These are phyloP conservation scores for Zygaena filipendulae DNA, from an alignment of 2,888 invertebrate species.

Conservation along the genomic window DNA sequence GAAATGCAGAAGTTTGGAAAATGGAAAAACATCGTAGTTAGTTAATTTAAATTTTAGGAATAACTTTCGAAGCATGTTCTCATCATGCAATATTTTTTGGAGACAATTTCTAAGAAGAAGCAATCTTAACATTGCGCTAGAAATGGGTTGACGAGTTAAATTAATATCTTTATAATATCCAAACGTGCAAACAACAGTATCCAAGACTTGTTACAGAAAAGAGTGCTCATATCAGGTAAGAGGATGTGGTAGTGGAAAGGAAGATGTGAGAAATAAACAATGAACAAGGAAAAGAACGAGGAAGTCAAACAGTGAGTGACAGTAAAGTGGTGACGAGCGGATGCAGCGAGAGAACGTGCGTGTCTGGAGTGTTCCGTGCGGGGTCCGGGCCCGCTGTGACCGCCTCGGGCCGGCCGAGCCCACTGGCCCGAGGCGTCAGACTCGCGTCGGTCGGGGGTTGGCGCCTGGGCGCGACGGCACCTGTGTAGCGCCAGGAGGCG, in stretches of 20 bases:
- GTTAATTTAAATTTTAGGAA: no score
- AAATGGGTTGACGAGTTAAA: no score
- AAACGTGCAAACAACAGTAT: no score
- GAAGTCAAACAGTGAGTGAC: slow-evolving; percentile 58
- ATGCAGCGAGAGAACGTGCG: slow-evolving; percentile 52
- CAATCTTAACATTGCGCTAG: no score
- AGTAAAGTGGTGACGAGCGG: slow-evolving; percentile 62
- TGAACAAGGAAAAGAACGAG: slow-evolving; percentile 40
- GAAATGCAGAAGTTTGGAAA: no score
- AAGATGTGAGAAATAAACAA: slow-evolving; percentile 55
- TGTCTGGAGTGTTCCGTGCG: slow-evolving; percentile 65
- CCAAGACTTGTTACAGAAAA: slow-evolving; percentile 37
- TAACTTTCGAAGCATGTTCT: no score
- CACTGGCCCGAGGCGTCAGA: slow-evolving; percentile 17
- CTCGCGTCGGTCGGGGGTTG: slow-evolving; percentile 25
- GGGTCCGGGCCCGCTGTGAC: slow-evolving; percentile 33
- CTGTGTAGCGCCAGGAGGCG: slow-evolving; percentile 71
- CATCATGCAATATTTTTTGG: no score
- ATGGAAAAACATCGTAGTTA: no score
- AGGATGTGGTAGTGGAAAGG: no score
- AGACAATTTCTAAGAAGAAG: no score
- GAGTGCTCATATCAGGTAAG: slow-evolving; percentile 50
- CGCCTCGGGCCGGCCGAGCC: slow-evolving; percentile 9
- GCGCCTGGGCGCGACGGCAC: slow-evolving; percentile 41
- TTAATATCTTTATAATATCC: no score